Evolutionary conservation across 37 sponge, comb jelly and placozoan species (phyloP), one percentile per base, ranked within the genome.

Genomic region (Halichondria panicea): DNA sequence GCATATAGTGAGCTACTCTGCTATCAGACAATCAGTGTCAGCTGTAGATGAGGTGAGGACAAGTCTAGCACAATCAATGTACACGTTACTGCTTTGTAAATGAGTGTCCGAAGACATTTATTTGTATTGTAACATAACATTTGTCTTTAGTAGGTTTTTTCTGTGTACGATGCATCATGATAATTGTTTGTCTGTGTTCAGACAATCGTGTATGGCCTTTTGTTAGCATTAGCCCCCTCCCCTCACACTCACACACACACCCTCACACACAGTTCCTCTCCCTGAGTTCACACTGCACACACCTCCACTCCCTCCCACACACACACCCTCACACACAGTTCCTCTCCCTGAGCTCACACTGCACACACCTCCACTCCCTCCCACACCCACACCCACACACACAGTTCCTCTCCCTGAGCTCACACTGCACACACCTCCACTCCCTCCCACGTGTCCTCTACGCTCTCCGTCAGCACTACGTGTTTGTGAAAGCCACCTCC

Each of bases 391-490:
- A 30, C 73, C 40, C 63, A 12, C 75, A 25, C 63, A 15, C 33
- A 18, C 72, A 88, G 89, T 40, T 82, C 33, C 69, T 83, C 0
- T 21, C 24, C 31, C 72, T 89, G 30, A 67, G 66, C 37, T 66
- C 70, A 7, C 73, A 89, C 33, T 84, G 84, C 45, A 63, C 73
- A 8, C 72, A 83, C 53, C 72, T 89, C 30, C 63, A 79, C 46
- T 59, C 59, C 43, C 32, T 72, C 34, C 46, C 79, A 31, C 63
- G 81, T 44, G 69, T 53, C 3, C 74, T 81, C 34, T 91, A 74
- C 72, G 87, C 89, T 4, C 72, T 92, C 45, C 83, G 78, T 40
- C 88, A 90, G 58, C 91, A 90, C 70, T 77, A 46, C 34, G 54
- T 66, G 31, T 63, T 43, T 13, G 73, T 80, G 24, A 63, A 30